These are phyloP conservation scores for Mormoops blainvillei DNA, from an alignment of 2,113 vertebrate species.

Conservation along the genomic window DNA sequence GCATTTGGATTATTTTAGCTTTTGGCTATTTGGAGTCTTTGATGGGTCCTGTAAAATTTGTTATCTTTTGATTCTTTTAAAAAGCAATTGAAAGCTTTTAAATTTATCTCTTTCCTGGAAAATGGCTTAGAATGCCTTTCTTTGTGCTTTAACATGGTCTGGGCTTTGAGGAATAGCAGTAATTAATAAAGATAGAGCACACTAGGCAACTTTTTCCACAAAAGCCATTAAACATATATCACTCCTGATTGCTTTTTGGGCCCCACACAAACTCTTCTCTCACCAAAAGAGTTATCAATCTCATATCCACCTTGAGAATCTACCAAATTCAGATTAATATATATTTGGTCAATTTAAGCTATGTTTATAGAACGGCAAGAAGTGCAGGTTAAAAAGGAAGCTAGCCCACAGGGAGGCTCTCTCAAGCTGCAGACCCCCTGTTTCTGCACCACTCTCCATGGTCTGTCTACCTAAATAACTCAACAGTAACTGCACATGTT, in stretches of 20 bases:
- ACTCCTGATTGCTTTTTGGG: neutral
- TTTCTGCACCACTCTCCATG: neutral
- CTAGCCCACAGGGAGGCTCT: neutral
- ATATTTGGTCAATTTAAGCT: neutral
- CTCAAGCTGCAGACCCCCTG: neutral
- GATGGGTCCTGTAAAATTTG: neutral
- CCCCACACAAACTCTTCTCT: neutral
- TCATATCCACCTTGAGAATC: neutral
- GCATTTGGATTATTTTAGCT: neutral
- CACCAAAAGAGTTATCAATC: neutral
- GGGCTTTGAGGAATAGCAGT: neutral
- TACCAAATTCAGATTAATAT: neutral
- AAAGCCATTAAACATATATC: neutral
- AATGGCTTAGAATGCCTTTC: neutral
- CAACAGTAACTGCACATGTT: no score
- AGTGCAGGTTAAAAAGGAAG: neutral
- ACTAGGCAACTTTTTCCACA: neutral
- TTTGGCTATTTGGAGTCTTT: neutral
- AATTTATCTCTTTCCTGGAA: neutral
- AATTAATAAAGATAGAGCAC: neutral
- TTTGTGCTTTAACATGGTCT: neutral
- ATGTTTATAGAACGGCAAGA: neutral
- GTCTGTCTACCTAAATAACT: neutral
- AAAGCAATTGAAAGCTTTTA: neutral
- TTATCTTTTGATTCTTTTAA: neutral